phyloP scores from a whole-genome alignment of 2,113 vertebrate species.

The Apodemus sylvaticus region DNA sequence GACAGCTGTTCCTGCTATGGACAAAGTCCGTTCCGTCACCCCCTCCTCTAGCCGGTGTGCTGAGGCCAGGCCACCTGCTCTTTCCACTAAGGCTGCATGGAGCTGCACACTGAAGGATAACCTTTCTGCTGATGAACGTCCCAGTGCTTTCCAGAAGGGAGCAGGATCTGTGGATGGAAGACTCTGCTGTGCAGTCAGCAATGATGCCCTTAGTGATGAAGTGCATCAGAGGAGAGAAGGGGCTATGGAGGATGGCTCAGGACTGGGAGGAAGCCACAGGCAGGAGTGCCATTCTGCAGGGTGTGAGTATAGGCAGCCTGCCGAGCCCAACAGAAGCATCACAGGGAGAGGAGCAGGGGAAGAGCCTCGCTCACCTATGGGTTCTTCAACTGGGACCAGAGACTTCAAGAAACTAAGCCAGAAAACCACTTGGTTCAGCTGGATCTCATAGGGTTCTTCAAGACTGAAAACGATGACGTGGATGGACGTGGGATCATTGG shows the following conservation, averaged over 20 bases:
- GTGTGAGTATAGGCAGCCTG: fast-evolving
- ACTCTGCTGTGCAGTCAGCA: background rate
- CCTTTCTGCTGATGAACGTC: background rate
- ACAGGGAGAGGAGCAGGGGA: too few species aligned
- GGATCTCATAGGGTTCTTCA: constrained; percentile 97
- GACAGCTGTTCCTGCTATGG: too few species aligned
- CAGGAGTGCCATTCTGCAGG: background rate
- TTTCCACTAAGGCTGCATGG: background rate
- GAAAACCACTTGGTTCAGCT: constrained; percentile 96
- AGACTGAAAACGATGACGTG: constrained; percentile 96
- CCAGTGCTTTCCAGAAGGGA: background rate
- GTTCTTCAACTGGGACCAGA: constrained; percentile 91
- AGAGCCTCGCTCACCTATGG: constrained; percentile 87
- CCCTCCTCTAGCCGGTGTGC: background rate
- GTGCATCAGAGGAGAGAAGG: background rate
- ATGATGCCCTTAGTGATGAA: background rate
- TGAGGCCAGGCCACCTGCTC: background rate
- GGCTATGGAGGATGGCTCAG: background rate
- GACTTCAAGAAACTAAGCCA: constrained; percentile 98
- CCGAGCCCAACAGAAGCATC: fast-evolving
- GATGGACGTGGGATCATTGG: constrained; percentile 93
- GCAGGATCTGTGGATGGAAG: background rate
- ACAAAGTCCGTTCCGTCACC: background rate
- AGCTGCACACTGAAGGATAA: background rate
- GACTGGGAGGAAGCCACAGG: background rate